Percentiles rank a stretch among this genome's conserved stretches.
Evolutionary conservation across 2,888 invertebrate genomes (phyloP).

Genomic region (Nomada fabriciana): DNA sequence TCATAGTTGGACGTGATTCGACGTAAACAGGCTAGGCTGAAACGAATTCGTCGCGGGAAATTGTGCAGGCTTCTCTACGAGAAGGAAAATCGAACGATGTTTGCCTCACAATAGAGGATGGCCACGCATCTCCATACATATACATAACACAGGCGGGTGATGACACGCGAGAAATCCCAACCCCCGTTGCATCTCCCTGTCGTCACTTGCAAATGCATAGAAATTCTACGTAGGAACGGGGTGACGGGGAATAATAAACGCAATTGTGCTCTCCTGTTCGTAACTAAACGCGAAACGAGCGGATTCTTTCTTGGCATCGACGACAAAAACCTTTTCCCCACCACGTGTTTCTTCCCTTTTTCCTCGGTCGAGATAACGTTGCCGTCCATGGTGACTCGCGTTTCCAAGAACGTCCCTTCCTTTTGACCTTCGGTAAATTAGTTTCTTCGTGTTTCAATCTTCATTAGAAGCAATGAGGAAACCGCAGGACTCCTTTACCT

Average conservation of each 20-base stretch:
- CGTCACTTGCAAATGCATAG: constrained; percentile 71
- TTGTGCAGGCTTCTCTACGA: constrained; percentile 20
- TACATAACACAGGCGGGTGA: constrained; percentile 59
- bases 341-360: background rate
- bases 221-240: constrained; percentile 51
- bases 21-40: background rate
- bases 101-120: constrained; percentile 45
- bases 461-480: background rate
- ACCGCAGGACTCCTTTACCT: background rate
- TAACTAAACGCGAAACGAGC: constrained; percentile 18
- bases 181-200: constrained; percentile 56
- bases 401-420: background rate
- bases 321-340: background rate
- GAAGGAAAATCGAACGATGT: constrained; percentile 49
- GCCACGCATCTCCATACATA: constrained; percentile 41
- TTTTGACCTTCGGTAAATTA: constrained; percentile 12
- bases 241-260: constrained; percentile 69
- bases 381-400: constrained; percentile 5
- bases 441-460: constrained; percentile 18
- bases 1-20: background rate
- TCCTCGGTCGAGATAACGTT: background rate
- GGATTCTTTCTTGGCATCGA: background rate
- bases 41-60: constrained; percentile 39
- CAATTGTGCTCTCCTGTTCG: constrained; percentile 50
- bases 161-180: constrained; percentile 59